phyloP scores from a whole-genome alignment of 2,113 vertebrate genomes.

The Sapayoa aenigma region DNA sequence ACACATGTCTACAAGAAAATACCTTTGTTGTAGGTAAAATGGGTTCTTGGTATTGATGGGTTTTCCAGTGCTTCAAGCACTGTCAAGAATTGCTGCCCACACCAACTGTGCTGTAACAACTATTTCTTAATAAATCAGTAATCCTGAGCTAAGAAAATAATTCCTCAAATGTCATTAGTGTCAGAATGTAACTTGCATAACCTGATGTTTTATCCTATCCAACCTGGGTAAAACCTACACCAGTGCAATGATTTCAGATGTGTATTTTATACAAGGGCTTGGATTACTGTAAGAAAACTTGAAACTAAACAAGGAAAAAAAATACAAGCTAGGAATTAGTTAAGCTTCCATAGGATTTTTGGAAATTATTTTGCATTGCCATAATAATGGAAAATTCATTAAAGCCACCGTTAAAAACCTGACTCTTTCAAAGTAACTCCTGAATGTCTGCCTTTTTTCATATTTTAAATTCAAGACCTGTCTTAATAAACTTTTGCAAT shows the following conservation, averaged over 20 bases:
- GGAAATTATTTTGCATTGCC: background rate
- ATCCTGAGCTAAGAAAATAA: constrained; percentile 3
- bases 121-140: constrained; percentile 22
- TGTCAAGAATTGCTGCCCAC: background rate
- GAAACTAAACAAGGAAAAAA: background rate
- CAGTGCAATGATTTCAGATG: background rate
- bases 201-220: background rate
- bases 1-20: background rate
- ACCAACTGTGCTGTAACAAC: background rate
- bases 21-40: background rate
- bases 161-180: background rate
- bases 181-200: constrained; percentile 13
- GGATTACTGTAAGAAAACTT: background rate
- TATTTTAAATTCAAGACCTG: background rate
- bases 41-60: background rate
- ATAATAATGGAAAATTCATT: background rate
- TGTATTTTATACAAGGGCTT: background rate
- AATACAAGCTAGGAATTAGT: background rate
- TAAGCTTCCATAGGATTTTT: background rate
- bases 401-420: background rate
- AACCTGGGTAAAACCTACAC: background rate
- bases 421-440: background rate
- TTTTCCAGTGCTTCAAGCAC: background rate
- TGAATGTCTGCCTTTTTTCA: background rate
- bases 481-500: background rate